phyloP scores from a whole-genome alignment of 2,888 invertebrate species.

The Agrilus biguttatus region DNA sequence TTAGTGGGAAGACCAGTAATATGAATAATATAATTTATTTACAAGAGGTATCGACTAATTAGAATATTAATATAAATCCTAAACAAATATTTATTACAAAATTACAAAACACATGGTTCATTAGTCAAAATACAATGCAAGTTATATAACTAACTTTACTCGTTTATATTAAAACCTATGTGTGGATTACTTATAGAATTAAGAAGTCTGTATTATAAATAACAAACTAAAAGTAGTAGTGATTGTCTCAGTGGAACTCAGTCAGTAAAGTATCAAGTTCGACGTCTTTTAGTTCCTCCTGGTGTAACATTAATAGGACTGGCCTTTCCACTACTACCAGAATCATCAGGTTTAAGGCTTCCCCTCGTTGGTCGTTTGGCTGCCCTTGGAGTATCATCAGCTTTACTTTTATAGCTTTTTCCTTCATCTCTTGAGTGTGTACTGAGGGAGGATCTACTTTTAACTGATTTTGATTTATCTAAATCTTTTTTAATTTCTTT shows the following conservation, averaged over 20 bases:
- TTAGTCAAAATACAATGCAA: too few species aligned
- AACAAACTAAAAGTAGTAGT: neutral
- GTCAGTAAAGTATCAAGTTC: slow-evolving; percentile 13
- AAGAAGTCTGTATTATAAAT: neutral
- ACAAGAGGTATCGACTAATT: too few species aligned
- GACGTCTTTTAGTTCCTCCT: slow-evolving; percentile 20
- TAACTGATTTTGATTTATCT: slow-evolving; percentile 18
- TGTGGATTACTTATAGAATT: neutral
- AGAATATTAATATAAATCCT: too few species aligned
- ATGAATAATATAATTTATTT: too few species aligned
- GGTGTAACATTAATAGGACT: slow-evolving; percentile 26
- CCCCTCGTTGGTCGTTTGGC: slow-evolving; percentile 30
- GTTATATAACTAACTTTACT: neutral
- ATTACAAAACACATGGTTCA: too few species aligned
- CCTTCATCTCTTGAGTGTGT: slow-evolving; percentile 14
- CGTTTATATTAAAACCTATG: neutral
- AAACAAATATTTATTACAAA: too few species aligned
- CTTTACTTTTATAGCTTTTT: slow-evolving; percentile 13
- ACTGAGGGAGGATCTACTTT: slow-evolving; percentile 14
- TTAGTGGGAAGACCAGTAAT: too few species aligned
- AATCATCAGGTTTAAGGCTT: slow-evolving; percentile 31
- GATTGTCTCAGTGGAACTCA: neutral
- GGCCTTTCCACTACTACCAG: slow-evolving; percentile 26
- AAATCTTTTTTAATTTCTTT: slow-evolving; percentile 26
- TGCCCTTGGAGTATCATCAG: slow-evolving; percentile 23